These are phyloP conservation scores for Eupeodes corollae DNA, from an alignment of 1,140 invertebrate species.

Conservation along the genomic window DNA sequence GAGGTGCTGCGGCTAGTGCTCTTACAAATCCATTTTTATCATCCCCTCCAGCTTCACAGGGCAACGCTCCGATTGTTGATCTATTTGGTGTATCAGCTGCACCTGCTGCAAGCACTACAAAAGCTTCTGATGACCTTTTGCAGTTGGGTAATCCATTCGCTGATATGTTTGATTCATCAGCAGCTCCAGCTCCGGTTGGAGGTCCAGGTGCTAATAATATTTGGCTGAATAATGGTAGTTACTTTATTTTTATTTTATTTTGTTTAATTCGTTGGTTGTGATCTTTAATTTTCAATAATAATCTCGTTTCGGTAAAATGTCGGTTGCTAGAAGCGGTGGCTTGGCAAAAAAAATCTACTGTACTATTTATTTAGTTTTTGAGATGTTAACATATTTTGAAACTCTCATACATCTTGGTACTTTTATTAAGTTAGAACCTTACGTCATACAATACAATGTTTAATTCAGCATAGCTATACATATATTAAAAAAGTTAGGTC, in stretches of 20 bases:
- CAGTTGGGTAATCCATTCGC: conserved; percentile 85
- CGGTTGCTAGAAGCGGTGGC: too few species aligned
- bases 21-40: conserved; percentile 81
- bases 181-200: conserved; percentile 35
- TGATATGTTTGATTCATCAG: conserved; percentile 61
- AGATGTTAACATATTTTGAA: too few species aligned
- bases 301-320: too few species aligned
- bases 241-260: conserved; percentile 34
- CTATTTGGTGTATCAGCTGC: conserved; percentile 54
- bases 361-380: too few species aligned
- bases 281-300: too few species aligned
- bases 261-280: conserved; percentile 8
- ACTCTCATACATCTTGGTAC: too few species aligned
- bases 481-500: too few species aligned
- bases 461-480: too few species aligned
- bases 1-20: conserved; percentile 42
- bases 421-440: too few species aligned
- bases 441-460: too few species aligned
- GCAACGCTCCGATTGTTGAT: conserved; percentile 58
- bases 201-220: conserved; percentile 43
- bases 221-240: conserved; percentile 60
- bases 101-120: conserved; percentile 39
- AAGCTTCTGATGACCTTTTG: conserved; percentile 80
- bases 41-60: conserved; percentile 44
- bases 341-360: too few species aligned